A percentile compares a stretch with the other conserved stretches of the same genome.
Evolutionary conservation across 2,113 vertebrate species (phyloP).

Genomic region (Apaloderma vittatum): DNA sequence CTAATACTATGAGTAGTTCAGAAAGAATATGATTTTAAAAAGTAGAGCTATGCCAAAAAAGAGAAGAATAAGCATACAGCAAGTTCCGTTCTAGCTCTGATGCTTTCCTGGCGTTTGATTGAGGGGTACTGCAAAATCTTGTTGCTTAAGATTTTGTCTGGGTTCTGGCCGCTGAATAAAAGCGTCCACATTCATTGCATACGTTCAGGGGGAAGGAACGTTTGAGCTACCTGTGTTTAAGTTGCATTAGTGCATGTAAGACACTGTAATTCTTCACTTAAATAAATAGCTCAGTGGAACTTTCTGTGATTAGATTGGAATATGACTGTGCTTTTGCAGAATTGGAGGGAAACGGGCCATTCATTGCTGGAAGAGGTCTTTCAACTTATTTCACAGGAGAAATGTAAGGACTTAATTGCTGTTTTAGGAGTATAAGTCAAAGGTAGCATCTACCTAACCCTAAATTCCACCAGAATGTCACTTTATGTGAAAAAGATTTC

Average conservation of each 20-base stretch:
- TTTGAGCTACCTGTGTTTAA: neutral
- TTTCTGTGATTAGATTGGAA: neutral
- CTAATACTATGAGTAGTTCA: neutral
- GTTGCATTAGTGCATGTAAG: neutral
- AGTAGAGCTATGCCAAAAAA: neutral
- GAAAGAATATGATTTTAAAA: neutral
- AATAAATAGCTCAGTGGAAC: neutral
- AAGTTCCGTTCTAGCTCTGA: neutral
- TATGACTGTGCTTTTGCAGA: neutral
- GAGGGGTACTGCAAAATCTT: neutral
- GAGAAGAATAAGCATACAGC: neutral
- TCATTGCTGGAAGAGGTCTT: neutral
- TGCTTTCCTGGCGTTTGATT: neutral
- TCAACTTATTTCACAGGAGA: neutral
- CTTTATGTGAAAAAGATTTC: neutral
- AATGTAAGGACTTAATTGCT: neutral
- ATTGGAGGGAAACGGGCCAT: neutral
- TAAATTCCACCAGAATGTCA: neutral
- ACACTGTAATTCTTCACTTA: neutral
- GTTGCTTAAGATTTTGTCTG: neutral
- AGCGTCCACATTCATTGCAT: neutral
- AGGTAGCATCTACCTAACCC: neutral
- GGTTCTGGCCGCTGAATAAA: neutral
- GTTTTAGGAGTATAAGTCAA: neutral
- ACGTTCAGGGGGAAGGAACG: neutral